Evolutionary conservation across 1,140 invertebrate genomes (phyloP).

Genomic region (Andricus grossulariae): DNA sequence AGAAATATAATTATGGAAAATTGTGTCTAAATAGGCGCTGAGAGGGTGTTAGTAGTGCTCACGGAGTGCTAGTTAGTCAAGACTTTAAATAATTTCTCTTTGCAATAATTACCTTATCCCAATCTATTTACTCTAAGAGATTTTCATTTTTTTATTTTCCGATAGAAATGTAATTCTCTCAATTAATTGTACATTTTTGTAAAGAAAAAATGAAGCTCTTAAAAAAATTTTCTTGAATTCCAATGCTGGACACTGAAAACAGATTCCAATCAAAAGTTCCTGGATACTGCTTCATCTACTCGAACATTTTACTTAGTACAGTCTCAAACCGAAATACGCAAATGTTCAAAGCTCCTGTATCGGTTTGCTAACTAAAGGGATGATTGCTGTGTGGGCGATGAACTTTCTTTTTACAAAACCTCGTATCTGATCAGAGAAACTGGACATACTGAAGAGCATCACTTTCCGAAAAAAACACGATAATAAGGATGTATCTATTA

Average conservation of each 20-base stretch:
- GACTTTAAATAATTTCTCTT: no score
- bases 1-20: no score
- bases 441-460: background rate
- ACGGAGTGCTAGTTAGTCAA: no score
- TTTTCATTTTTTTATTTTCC: no score
- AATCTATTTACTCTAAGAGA: no score
- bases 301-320: background rate
- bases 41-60: no score
- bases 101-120: no score
- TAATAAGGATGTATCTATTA: background rate
- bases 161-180: no score
- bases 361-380: constrained; percentile 9
- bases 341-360: constrained; percentile 23
- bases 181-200: background rate
- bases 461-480: background rate
- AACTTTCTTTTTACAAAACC: constrained; percentile 12
- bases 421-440: background rate
- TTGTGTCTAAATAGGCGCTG: no score
- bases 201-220: background rate
- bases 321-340: background rate
- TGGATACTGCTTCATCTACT: background rate
- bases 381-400: background rate
- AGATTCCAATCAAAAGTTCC: background rate
- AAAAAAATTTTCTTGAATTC: background rate
- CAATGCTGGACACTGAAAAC: background rate